Evolutionary conservation across 2,113 vertebrate species (phyloP), one percentile per base, ranked within the genome.

Genomic region (Lepus timidus): DNA sequence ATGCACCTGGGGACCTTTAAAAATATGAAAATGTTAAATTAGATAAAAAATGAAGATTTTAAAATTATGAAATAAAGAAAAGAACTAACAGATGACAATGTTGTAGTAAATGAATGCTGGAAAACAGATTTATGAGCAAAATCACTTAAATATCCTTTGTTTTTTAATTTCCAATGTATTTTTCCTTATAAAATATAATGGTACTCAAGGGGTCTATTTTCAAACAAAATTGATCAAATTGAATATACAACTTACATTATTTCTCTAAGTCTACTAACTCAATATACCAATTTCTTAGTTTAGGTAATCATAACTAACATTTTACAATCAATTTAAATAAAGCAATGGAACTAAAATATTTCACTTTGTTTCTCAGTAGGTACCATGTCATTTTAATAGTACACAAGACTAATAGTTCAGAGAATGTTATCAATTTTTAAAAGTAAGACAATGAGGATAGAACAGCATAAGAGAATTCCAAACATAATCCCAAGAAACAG

Each of bases 1-100:
- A 99, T 99, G 99, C 99, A 98, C 99, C 99, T 99, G 99, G 99
- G 98, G 99, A 99, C 99, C 99, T 99, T 99, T 98, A 99, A 99
- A 99, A 99, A 99, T 98, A 99, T 99, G 98, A 99, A 99, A 99
- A 99, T 97, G 94, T 98, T 96, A 98, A 98, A 98, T 99, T 98
- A 98, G 98, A 98, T 97, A 98, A 98, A 98, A 98, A 98, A 98
- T 96, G 97, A 95, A 95, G 93, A 97, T 97, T 98, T 71, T 97
- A 91, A 98, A 98, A 98, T 96, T 85, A 97, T 97, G 96, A 98
- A 98, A 98, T 96, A 97, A 97, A 97, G 96, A 97, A 98, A 98
- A 98, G 81, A 98, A 93, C 64, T 97, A 97, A 97, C 83, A 98
- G 98, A 98, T 97, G 98, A 98, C 95, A 97, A 98, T 96, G 97